Base-by-base conservation (phyloP, 2,113 vertebrate genomes). In the Carollia perspicillata region DNA sequence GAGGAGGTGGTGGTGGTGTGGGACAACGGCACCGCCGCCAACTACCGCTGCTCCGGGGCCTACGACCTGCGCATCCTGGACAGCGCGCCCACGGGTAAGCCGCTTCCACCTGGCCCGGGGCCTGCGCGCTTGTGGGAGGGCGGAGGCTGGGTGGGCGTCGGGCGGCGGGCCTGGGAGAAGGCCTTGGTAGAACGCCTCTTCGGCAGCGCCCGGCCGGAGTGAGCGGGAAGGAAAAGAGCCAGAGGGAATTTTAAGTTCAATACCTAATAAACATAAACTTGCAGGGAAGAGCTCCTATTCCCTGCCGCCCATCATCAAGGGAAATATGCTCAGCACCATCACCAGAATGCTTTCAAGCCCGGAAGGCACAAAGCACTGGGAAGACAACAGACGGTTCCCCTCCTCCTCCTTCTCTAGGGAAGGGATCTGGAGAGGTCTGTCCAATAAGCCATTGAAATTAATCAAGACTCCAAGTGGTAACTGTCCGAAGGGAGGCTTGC, bases 1-100 rank as follows among this genome's bases (percentile, higher is more conserved):
- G 99, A 99, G 98, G 99, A 99, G 97, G 99, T 99, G 98, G 99
- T 99, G 11, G 99, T 99, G 84, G 99, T 99, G 92, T 99, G 99
- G 99, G 99, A 99, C 98, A 99, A 99, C 98, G 99, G 99, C 93
- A 99, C 99, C 0, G 99, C 99, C 47, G 99, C 99, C 92, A 99
- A 99, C 98, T 99, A 99, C 98, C 99, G 99, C 96, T 99, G 99
- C 97, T 99, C 99, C 20, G 99, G 99, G 95, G 99, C 99, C 89
- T 99, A 99, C 98, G 99, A 99, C 97, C 99, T 99, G 93, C 99
- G 99, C 97, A 99, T 99, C 98, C 98, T 99, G 89, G 99, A 99
- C 99, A 99, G 99, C 97, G 99, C 99, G 94, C 99, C 99, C 94
- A 99, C 99, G 95, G 99, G 99, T 99, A 98, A 98, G 98, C 65